Evolutionary conservation across 1,140 invertebrate species (phyloP).

Genomic region (Hypsibius dujardini): DNA sequence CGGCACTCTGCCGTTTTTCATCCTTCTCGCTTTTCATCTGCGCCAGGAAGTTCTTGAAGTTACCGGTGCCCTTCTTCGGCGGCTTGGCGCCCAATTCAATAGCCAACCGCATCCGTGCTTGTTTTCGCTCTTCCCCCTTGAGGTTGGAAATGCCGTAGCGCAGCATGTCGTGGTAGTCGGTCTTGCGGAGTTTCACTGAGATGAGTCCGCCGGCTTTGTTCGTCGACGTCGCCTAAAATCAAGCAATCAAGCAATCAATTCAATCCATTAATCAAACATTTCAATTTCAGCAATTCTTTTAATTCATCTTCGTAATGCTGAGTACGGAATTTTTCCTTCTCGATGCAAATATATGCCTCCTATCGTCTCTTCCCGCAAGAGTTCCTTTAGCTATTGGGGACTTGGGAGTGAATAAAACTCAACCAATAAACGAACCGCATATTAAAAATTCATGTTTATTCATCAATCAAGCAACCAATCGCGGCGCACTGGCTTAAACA

Average conservation of each 20-base stretch:
- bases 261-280: too few relatives aligned
- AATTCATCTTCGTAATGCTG: neutral
- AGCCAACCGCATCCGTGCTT: neutral
- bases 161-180: constrained; percentile 15
- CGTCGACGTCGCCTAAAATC: too few relatives aligned
- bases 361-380: too few relatives aligned
- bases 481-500: too few relatives aligned
- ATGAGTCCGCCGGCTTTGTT: neutral
- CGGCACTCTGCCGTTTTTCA: neutral
- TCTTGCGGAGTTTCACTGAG: neutral
- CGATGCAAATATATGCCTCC: too few relatives aligned
- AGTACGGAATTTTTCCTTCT: neutral
- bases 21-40: neutral
- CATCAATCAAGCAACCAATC: too few relatives aligned
- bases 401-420: too few relatives aligned
- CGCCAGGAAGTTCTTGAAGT: constrained; percentile 10
- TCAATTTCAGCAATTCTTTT: neutral
- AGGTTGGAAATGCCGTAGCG: constrained; percentile 1
- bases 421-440: too few relatives aligned
- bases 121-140: neutral
- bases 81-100: constrained; percentile 7
- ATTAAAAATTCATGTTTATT: too few relatives aligned
- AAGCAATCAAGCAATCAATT: too few relatives aligned
- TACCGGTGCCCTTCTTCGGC: neutral
- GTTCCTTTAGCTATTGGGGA: too few relatives aligned